Evolutionary conservation across 1,140 invertebrate genomes (phyloP).

Genomic region (Pemphigus obesinymphae): DNA sequence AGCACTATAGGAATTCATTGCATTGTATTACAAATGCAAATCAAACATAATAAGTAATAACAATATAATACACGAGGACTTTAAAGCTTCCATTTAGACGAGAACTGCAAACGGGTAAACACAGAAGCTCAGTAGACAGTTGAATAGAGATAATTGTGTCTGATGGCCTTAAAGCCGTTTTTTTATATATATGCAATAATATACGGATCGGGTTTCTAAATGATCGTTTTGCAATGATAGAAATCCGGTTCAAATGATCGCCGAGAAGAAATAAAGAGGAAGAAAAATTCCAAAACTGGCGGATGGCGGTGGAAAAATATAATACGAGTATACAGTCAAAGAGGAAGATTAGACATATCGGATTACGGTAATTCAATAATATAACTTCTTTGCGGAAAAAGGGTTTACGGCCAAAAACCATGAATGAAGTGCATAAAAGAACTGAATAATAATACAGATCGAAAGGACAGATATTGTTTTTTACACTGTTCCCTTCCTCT

Average conservation of each 20-base stretch:
- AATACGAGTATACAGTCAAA: not conserved
- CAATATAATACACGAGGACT: not conserved
- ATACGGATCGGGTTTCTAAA: conserved; percentile 36
- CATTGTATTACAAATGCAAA: not conserved
- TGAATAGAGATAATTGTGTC: conserved; percentile 39
- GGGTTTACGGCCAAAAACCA: conserved; percentile 23
- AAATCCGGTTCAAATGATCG: conserved; percentile 25
- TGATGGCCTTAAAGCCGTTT: conserved; percentile 23
- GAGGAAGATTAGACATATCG: conserved; percentile 9
- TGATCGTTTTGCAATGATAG: not conserved
- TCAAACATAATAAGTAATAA: not conserved
- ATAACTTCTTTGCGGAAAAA: conserved; percentile 33
- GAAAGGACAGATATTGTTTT: conserved; percentile 28
- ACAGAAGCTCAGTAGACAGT: conserved; percentile 24
- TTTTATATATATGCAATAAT: not conserved
- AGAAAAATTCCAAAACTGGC: conserved; percentile 12
- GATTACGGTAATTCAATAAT: conserved; percentile 40
- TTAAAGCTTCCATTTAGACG: not conserved
- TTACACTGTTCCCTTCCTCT: conserved; percentile 3
- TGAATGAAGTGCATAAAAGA: conserved; percentile 33
- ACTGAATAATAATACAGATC: conserved; percentile 21
- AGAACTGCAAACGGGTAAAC: not conserved
- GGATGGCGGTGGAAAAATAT: not conserved
- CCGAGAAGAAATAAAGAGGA: not conserved
- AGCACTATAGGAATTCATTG: not conserved